Evolutionary conservation across 2,113 vertebrate species (phyloP).

Genomic region (Falco punctatus): DNA sequence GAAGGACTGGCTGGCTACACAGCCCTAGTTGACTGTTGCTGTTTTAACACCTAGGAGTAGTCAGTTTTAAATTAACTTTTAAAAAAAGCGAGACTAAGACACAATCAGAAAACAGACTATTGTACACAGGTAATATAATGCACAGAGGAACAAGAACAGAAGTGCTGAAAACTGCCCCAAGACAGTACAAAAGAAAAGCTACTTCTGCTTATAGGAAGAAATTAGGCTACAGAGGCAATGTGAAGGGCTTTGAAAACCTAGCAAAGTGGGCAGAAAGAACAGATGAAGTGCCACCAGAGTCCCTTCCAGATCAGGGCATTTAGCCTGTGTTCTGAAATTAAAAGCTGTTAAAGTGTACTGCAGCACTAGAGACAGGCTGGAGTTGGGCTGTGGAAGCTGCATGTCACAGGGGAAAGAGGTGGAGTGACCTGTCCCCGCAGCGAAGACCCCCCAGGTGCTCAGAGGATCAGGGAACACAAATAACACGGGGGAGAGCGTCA

Average conservation of each 20-base stretch:
- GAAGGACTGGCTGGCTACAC: neutral
- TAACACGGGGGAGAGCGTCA: fast-evolving
- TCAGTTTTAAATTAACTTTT: neutral
- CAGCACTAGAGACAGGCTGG: neutral
- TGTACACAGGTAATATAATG: neutral
- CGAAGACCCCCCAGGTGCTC: neutral
- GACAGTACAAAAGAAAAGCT: neutral
- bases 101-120: neutral
- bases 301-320: too few relatives aligned
- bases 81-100: neutral
- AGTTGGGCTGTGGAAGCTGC: fast-evolving
- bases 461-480: fast-evolving
- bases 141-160: neutral
- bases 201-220: neutral
- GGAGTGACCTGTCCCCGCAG: fast-evolving
- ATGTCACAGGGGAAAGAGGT: fast-evolving
- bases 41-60: neutral
- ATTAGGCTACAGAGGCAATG: fast-evolving
- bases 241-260: neutral
- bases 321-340: too few relatives aligned
- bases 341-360: neutral
- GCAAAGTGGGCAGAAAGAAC: neutral
- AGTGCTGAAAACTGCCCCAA: neutral
- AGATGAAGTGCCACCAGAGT: neutral
- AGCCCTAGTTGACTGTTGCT: neutral